Evolutionary conservation across 2,113 vertebrate species (phyloP).

Genomic region (Phasianus colchicus): DNA sequence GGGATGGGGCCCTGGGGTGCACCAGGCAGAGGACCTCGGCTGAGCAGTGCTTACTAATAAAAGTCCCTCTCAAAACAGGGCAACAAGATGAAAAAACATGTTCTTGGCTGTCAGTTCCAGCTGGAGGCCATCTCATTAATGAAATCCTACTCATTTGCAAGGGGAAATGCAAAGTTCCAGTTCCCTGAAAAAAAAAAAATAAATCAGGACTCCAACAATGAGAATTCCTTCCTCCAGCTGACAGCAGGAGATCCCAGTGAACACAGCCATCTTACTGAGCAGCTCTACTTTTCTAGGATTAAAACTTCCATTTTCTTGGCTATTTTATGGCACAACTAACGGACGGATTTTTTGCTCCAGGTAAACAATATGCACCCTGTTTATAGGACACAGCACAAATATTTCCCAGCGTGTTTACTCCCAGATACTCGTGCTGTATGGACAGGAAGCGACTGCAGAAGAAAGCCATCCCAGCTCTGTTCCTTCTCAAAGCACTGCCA

Average conservation of each 20-base stretch:
- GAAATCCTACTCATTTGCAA: not conserved
- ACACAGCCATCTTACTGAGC: not conserved
- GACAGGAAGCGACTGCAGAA: not conserved
- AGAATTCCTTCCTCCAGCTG: not conserved
- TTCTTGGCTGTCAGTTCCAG: not conserved
- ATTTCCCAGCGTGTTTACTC: slow-evolving; percentile 12
- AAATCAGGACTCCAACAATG: not conserved
- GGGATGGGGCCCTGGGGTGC: not conserved
- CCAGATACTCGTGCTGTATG: not conserved
- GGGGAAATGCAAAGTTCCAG: not conserved
- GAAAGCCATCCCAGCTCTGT: not conserved
- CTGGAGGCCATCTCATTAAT: not conserved
- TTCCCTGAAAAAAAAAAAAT: not conserved
- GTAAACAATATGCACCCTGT: slow-evolving; percentile 38
- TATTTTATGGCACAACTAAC: not conserved
- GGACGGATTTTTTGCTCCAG: slow-evolving; percentile 12
- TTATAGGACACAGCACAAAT: slow-evolving; percentile 15
- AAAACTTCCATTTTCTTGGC: not conserved
- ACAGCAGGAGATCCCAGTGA: not conserved
- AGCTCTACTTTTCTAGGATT: not conserved
- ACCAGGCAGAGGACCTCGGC: not conserved
- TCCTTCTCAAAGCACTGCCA: not conserved
- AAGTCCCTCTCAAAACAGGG: not conserved
- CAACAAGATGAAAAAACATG: not conserved
- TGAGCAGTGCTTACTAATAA: not conserved